Conservation (phyloP, 2,797 vertebrate species). For the Dicrostonyx torquatus region DNA sequence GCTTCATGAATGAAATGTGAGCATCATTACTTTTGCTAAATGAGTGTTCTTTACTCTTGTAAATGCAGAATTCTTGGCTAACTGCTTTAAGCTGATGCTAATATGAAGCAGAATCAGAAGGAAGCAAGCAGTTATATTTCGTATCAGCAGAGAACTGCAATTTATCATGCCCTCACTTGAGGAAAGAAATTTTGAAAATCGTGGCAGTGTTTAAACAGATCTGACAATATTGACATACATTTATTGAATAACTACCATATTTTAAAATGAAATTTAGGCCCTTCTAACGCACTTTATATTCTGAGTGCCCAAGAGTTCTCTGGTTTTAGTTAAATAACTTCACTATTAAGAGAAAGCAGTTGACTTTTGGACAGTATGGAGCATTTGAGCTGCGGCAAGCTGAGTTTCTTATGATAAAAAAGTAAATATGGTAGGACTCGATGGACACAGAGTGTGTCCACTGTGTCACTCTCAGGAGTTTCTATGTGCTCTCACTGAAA, state of each 20-base stretch:
- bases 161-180: background rate
- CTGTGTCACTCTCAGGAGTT: background rate
- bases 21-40: background rate
- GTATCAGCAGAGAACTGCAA: background rate
- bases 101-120: background rate
- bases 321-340: conserved; percentile 21
- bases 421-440: background rate
- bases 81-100: background rate
- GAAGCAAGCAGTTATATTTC: background rate
- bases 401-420: background rate
- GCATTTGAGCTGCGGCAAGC: conserved; percentile 6
- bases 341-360: conserved; percentile 50
- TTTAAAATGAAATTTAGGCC: conserved; percentile 17
- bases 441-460: background rate
- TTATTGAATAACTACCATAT: background rate
- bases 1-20: conserved; percentile 25
- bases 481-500: background rate
- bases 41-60: background rate
- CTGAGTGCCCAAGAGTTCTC: background rate
- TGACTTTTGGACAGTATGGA: background rate
- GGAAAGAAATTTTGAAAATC: background rate
- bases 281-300: conserved; percentile 24
- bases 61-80: background rate
- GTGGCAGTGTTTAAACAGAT: background rate
- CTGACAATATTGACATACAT: background rate